Conservation (phyloP, 2,888 invertebrate species). For the Oligia strigilis region DNA sequence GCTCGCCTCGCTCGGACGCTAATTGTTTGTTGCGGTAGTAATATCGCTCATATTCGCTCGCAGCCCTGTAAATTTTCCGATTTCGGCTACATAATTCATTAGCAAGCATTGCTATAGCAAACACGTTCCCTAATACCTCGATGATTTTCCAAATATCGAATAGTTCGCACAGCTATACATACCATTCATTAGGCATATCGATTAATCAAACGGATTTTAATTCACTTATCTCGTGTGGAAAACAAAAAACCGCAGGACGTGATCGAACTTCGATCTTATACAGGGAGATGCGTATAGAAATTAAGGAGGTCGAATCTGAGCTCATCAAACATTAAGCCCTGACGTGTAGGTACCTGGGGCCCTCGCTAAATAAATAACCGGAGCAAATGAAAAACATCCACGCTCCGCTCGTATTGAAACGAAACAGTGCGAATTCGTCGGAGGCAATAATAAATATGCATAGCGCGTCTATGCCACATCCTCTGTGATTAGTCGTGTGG, state of each 20-base stretch:
- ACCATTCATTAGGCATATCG: conserved; percentile 54
- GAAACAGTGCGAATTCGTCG: conserved; percentile 85
- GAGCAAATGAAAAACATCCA: conserved; percentile 89
- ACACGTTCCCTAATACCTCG: conserved; percentile 57
- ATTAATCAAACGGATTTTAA: conserved; percentile 74
- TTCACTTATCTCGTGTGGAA: conserved; percentile 74
- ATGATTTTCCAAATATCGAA: conserved; percentile 61
- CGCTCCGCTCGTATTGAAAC: conserved; percentile 80
- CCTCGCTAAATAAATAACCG: conserved; percentile 87
- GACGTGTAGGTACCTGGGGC: conserved; percentile 78
- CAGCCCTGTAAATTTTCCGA: conserved; percentile 75
- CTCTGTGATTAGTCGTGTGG: conserved; percentile 89
- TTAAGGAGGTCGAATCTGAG: conserved; percentile 85
- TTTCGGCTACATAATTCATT: conserved; percentile 78
- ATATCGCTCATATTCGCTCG: conserved; percentile 78
- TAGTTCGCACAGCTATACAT: conserved; percentile 53
- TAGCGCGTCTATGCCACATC: conserved; percentile 89
- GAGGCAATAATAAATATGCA: conserved; percentile 90
- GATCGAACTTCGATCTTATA: conserved; percentile 77
- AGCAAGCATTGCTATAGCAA: conserved; percentile 67
- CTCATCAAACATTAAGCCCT: conserved; percentile 89
- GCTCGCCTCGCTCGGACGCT: conserved; percentile 73
- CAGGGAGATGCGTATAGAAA: conserved; percentile 80
- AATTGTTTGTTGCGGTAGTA: conserved; percentile 84
- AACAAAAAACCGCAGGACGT: conserved; percentile 76